Evolutionary conservation across 1,140 invertebrate species (phyloP).

Genomic region (Papilio polyxenes): DNA sequence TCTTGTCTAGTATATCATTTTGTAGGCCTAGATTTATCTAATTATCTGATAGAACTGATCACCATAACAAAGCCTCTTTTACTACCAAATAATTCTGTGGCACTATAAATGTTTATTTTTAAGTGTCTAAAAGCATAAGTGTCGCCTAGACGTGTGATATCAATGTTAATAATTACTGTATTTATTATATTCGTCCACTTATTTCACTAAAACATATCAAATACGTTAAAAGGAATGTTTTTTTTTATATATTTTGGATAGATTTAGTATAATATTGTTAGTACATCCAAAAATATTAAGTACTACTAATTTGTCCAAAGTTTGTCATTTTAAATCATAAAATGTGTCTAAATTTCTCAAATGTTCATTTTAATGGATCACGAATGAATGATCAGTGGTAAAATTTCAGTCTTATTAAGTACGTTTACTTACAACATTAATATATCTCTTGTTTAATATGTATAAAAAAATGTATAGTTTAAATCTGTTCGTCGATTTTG

Average conservation of each 20-base stretch:
- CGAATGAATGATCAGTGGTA: conserved; percentile 57
- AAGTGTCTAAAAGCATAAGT: too few species aligned
- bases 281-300: not conserved
- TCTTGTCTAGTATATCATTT: too few species aligned
- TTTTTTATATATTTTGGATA: not conserved
- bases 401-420: conserved; percentile 75
- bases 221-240: conserved; percentile 21
- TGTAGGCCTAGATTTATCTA: too few species aligned
- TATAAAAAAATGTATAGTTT: conserved; percentile 30
- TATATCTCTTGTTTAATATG: conserved; percentile 44
- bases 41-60: too few species aligned
- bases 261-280: not conserved
- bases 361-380: not conserved
- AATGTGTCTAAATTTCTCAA: not conserved
- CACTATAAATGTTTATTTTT: too few species aligned
- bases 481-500: not conserved
- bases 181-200: not conserved
- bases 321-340: conserved; percentile 8
- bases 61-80: too few species aligned
- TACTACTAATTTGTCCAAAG: conserved; percentile 24
- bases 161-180: not conserved
- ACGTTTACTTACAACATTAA: conserved; percentile 43
- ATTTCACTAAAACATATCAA: not conserved
- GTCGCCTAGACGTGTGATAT: not conserved
- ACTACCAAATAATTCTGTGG: too few species aligned